A percentile compares a stretch with the other conserved stretches of the same genome.
Evolutionary conservation across 2,113 vertebrate species (phyloP).

Genomic region (Syrrhaptes paradoxus): DNA sequence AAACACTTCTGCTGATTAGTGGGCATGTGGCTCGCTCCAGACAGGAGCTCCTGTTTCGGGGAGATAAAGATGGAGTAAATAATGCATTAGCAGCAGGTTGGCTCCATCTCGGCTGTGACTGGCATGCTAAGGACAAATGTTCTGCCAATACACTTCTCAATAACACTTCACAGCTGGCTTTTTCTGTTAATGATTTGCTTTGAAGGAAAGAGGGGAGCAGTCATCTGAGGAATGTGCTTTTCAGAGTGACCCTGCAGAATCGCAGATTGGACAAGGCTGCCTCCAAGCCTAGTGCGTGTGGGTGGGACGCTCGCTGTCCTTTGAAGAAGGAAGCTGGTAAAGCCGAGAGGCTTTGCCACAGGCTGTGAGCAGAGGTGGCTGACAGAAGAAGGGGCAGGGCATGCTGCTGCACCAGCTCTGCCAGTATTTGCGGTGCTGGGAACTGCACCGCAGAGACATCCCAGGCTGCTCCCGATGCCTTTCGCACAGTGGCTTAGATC

Average conservation of each 20-base stretch:
- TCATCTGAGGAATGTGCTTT: slow-evolving; percentile 10
- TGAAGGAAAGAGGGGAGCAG: background rate
- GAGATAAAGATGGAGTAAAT: slow-evolving; percentile 43
- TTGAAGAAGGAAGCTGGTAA: background rate
- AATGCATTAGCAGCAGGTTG: slow-evolving; percentile 35
- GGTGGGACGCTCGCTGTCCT: background rate
- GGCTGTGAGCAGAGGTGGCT: background rate
- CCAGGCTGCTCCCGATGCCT: background rate
- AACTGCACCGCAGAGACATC: background rate
- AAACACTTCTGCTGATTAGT: slow-evolving; percentile 22
- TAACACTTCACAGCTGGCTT: slow-evolving; percentile 34
- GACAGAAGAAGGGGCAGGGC: background rate
- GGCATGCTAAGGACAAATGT: background rate
- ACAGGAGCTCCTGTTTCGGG: slow-evolving; percentile 19
- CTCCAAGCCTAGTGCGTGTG: background rate
- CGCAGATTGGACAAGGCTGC: background rate
- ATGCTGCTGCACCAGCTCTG: background rate
- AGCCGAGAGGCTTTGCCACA: background rate
- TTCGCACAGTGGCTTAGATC: background rate
- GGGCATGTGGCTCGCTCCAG: slow-evolving; percentile 24
- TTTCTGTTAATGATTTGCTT: background rate
- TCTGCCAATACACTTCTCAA: background rate
- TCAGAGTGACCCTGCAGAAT: background rate
- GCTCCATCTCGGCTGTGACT: slow-evolving; percentile 41
- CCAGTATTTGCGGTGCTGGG: background rate